These are phyloP conservation scores for Drosophila willistoni DNA, from an alignment of 1,140 invertebrate species.

Conservation along the genomic window DNA sequence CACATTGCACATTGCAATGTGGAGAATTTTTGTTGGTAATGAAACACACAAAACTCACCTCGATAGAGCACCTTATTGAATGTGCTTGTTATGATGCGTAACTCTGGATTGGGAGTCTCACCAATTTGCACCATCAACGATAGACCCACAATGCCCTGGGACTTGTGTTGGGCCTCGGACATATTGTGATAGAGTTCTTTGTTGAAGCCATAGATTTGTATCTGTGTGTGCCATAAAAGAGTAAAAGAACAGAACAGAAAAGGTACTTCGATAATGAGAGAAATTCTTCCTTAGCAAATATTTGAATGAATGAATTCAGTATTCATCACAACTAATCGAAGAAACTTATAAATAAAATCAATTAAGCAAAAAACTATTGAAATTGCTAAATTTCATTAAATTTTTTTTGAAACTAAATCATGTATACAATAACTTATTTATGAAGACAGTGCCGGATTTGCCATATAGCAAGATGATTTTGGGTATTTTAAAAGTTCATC, in stretches of 20 bases:
- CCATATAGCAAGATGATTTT: no score
- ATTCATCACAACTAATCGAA: no score
- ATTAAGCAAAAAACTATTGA: no score
- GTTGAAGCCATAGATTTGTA: slow-evolving; percentile 98
- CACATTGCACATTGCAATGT: no score
- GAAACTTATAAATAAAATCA: no score
- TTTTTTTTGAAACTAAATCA: no score
- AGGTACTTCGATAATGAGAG: background rate
- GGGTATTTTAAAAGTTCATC: no score
- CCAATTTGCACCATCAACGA: slow-evolving; percentile 97
- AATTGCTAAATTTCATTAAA: no score
- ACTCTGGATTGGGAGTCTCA: slow-evolving; percentile 91
- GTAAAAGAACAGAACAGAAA: background rate
- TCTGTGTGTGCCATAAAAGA: slow-evolving; percentile 90
- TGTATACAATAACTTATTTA: no score
- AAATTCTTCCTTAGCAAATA: no score
- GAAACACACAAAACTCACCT: slow-evolving; percentile 85
- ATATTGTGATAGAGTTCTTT: slow-evolving; percentile 98
- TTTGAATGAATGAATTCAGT: no score
- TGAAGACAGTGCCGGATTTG: no score
- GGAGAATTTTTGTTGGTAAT: slow-evolving; percentile 67
- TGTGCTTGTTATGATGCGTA: slow-evolving; percentile 93
- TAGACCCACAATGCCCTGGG: slow-evolving; percentile 95
- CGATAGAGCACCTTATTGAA: slow-evolving; percentile 92
- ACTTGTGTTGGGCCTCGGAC: slow-evolving; percentile 96